Evolutionary conservation across 2,888 invertebrate species (phyloP).

Genomic region (Willowsia nigromaculata): DNA sequence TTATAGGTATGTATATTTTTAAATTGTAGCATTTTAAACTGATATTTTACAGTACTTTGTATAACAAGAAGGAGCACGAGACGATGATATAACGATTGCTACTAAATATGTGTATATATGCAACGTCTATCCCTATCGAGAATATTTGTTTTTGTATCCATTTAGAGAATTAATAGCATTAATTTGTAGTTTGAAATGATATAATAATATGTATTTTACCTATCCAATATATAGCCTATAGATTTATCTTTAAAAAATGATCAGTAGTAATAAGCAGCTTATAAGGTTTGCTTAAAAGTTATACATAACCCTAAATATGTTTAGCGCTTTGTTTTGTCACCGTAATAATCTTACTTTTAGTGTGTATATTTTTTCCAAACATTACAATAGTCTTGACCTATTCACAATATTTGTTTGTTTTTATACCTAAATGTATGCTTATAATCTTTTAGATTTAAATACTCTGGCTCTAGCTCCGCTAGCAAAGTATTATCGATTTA

Average conservation of each 20-base stretch:
- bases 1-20: constrained; percentile 53
- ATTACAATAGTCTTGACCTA: background rate
- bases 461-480: background rate
- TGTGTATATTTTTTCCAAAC: background rate
- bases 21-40: constrained; percentile 63
- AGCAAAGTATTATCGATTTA: background rate
- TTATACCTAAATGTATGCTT: background rate
- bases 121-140: background rate
- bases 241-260: background rate
- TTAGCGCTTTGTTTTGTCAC: constrained; percentile 38
- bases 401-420: background rate
- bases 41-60: constrained; percentile 35
- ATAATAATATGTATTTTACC: background rate
- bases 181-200: background rate
- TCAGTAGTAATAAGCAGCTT: constrained; percentile 11
- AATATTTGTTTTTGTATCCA: background rate
- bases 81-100: background rate
- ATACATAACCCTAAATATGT: constrained; percentile 13
- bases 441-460: background rate
- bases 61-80: constrained; percentile 35
- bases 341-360: background rate
- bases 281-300: background rate
- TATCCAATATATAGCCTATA: background rate
- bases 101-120: background rate
- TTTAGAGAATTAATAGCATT: constrained; percentile 14